Conservation (phyloP, 2,888 invertebrate species). For the Antheraea yamamai region DNA sequence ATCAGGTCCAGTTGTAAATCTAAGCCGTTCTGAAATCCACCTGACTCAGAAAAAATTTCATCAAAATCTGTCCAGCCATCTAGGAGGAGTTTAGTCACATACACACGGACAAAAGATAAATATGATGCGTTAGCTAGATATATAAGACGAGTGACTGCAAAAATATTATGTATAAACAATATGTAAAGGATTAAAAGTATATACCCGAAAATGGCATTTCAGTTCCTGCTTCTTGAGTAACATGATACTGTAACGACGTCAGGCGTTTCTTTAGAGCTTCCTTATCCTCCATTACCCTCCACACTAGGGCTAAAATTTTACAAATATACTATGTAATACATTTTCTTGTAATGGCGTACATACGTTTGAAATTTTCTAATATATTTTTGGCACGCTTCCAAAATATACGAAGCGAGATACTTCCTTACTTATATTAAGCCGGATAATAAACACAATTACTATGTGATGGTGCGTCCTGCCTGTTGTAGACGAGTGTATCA, state of each 20-base stretch:
- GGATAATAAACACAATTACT: constrained; percentile 33
- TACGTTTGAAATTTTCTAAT: constrained; percentile 26
- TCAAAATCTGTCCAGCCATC: no score
- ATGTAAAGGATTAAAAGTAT: not conserved
- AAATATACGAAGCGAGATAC: constrained; percentile 45
- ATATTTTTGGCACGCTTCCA: constrained; percentile 54
- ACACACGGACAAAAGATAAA: no score
- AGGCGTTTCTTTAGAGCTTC: constrained; percentile 91
- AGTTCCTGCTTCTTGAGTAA: constrained; percentile 98
- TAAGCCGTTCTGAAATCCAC: no score
- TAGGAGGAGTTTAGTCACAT: no score
- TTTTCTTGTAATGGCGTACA: constrained; percentile 24
- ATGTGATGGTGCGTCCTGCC: constrained; percentile 47
- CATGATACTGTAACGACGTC: constrained; percentile 95
- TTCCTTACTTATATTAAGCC: constrained; percentile 45
- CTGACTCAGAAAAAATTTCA: no score
- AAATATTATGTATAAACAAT: constrained; percentile 17
- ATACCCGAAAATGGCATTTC: constrained; percentile 91
- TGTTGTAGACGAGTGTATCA: constrained; percentile 74
- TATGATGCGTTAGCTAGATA: not conserved
- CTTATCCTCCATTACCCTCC: constrained; percentile 85
- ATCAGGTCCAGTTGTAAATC: no score
- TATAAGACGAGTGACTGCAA: not conserved
- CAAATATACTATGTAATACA: no score
- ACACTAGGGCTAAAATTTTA: constrained; percentile 63